Base-by-base conservation (phyloP, 2,797 vertebrate genomes). In the Silurus lanzhouensis region DNA sequence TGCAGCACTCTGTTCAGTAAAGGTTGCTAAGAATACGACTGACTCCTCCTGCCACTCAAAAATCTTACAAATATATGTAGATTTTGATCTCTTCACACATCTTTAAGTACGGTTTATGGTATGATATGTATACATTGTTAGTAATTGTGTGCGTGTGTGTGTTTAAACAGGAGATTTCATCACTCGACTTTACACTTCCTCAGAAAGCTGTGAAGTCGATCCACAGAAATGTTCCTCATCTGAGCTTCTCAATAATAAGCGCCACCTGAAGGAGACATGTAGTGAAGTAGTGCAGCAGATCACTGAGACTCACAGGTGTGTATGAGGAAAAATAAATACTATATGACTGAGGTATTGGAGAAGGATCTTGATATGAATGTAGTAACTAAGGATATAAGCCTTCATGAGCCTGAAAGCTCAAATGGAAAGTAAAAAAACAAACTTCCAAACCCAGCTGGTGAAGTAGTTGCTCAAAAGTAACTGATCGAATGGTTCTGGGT, bases 161-260 rank as follows among this genome's bases (percentile, higher is more conserved):
- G 48, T 8, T 61, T 52, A n/a, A 87, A 52, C 83, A 99, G 97
- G 97, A 6, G 95, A 97, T 58, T 94, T 96, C 0, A 94, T 98
- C 67, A 90, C 74, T 27, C 92, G 81, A 55, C 93, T 98, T 27
- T 98, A 96, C 38, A 70, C 87, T 52, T 96, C 95, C 0, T 88
- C 87, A 0, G 94, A 97, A 19, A 96, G 92, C 92, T 97, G 95
- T 10, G 98, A 99, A 89, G 97, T 99, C 2, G 97, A 99, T 57
- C 96, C 97, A 87, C 93, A 92, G 87, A 97, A 95, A 89, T 98
- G 97, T 19, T 87, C 91, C 0, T 44, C 93, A 0, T 88, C 93
- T 0, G 97, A 98, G 22, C 93, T 99, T n/a, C 52, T 89, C 0
- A 90, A 91, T 89, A 97, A 97, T 92, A 96, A 95, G 90, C 93